phyloP scores from a whole-genome alignment of 2,113 vertebrate genomes.

The Brachirus orientalis region DNA sequence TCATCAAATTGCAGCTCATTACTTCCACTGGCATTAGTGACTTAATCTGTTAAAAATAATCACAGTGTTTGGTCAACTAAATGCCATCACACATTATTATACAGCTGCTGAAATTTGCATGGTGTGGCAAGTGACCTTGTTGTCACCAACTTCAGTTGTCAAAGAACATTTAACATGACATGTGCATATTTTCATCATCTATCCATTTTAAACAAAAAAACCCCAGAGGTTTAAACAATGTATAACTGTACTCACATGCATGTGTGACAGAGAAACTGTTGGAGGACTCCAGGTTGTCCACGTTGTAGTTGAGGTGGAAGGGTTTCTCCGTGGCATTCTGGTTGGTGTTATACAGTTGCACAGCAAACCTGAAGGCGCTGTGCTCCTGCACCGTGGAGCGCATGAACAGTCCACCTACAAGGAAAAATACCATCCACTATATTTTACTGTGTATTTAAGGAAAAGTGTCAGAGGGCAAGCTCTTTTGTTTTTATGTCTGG shows the following conservation, averaged over 20 bases:
- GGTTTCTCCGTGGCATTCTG: slow-evolving; percentile 98
- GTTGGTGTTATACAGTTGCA: slow-evolving; percentile 99
- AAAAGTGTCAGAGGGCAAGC: too few relatives aligned
- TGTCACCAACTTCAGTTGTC: slow-evolving; percentile 4
- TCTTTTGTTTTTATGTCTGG: too few relatives aligned
- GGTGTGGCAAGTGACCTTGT: slow-evolving; percentile 36
- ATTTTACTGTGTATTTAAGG: too few relatives aligned
- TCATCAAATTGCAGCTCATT: too few relatives aligned
- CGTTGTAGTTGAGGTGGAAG: slow-evolving; percentile 98
- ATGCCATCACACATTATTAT: slow-evolving; percentile 38
- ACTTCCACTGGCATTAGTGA: too few relatives aligned
- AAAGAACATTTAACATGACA: neutral
- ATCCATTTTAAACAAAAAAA: neutral
- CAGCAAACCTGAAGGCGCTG: slow-evolving; percentile 97
- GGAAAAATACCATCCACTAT: neutral
- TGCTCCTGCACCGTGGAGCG: slow-evolving; percentile 98
- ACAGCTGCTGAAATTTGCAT: slow-evolving; percentile 50
- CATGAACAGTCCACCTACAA: slow-evolving; percentile 96
- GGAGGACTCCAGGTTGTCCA: slow-evolving; percentile 98
- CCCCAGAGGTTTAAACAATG: too few relatives aligned
- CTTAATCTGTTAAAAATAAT: too few relatives aligned
- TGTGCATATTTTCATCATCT: too few relatives aligned
- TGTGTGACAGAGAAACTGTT: slow-evolving; percentile 99
- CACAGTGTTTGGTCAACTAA: slow-evolving; percentile 33
- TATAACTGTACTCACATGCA: slow-evolving; percentile 92